phyloP scores from a whole-genome alignment of 2,888 invertebrate species.

The Bhutanitis thaidina region DNA sequence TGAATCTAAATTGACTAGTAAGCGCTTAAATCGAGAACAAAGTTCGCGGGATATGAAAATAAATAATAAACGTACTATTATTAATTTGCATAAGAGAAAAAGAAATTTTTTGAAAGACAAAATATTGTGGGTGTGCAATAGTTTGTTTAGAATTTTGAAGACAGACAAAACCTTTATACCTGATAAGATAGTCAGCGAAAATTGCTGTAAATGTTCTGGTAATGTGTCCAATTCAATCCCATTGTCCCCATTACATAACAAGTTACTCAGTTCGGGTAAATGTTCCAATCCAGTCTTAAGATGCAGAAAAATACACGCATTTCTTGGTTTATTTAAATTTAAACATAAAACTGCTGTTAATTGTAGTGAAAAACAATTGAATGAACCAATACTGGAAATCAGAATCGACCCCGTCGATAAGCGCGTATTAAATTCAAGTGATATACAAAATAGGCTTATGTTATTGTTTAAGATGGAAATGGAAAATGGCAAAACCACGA shows the following conservation, averaged over 20 bases:
- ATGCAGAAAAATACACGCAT: neutral
- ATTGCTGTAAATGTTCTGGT: neutral
- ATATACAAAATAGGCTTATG: conserved; percentile 34
- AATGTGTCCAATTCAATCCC: neutral
- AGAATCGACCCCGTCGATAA: conserved; percentile 34
- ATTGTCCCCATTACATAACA: neutral
- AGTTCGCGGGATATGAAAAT: neutral
- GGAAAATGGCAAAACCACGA: neutral
- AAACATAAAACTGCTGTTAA: neutral
- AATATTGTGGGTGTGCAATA: neutral
- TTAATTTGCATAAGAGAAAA: neutral
- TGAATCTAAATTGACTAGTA: neutral
- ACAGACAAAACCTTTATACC: neutral
- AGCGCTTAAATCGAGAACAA: neutral
- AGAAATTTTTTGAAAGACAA: neutral
- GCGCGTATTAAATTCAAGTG: conserved; percentile 34
- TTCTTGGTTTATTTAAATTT: neutral
- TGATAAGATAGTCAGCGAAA: neutral
- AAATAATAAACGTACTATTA: neutral
- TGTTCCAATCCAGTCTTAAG: neutral
- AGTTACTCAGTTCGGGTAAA: neutral
- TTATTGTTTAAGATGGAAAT: conserved; percentile 22
- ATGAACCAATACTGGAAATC: conserved; percentile 35
- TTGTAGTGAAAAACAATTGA: conserved; percentile 24
- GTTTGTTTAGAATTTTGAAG: neutral